A percentile compares a stretch with the other conserved stretches of the same genome.
Conservation (phyloP, 37 sponge, comb jelly and placozoan genomes). For the Beroe ovata region DNA sequence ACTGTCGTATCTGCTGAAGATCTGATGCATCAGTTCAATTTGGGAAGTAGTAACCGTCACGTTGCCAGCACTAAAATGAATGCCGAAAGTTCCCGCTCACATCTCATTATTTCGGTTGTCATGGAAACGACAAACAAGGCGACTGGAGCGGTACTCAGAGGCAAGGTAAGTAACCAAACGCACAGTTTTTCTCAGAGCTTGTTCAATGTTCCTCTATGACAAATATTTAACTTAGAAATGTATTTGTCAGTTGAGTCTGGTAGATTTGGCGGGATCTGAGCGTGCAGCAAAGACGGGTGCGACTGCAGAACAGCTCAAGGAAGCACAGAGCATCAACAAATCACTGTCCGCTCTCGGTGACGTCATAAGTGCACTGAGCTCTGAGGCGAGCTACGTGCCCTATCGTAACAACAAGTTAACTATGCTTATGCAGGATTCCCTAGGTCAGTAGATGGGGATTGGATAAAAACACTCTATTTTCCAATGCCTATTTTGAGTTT, state of each 20-base stretch:
- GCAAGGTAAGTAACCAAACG: conserved; percentile 67
- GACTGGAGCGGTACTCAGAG: conserved; percentile 65
- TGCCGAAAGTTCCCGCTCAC: conserved; percentile 71
- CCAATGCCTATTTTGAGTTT: no score
- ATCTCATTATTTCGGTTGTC: conserved; percentile 68
- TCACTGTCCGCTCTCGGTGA: conserved; percentile 72
- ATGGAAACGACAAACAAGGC: conserved; percentile 69
- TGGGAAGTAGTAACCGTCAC: conserved; percentile 70
- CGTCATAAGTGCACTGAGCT: conserved; percentile 70
- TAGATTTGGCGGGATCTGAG: conserved; percentile 74
- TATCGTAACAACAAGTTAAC: conserved; percentile 72
- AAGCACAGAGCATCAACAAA: conserved; percentile 73
- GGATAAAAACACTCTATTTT: no score
- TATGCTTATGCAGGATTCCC: conserved; percentile 73
- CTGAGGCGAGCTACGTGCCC: conserved; percentile 66
- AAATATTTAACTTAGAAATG: no score
- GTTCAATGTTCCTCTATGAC: no score
- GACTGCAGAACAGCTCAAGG: conserved; percentile 71
- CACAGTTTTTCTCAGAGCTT: no score
- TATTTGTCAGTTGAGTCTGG: conserved; percentile 69
- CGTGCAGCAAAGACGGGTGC: conserved; percentile 74
- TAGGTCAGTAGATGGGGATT: no score
- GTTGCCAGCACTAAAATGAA: conserved; percentile 72
- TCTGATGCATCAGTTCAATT: conserved; percentile 42
- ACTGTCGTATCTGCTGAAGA: conserved; percentile 16